Evolutionary conservation across 2,113 vertebrate species (phyloP).

Genomic region (Heterochromis multidens): DNA sequence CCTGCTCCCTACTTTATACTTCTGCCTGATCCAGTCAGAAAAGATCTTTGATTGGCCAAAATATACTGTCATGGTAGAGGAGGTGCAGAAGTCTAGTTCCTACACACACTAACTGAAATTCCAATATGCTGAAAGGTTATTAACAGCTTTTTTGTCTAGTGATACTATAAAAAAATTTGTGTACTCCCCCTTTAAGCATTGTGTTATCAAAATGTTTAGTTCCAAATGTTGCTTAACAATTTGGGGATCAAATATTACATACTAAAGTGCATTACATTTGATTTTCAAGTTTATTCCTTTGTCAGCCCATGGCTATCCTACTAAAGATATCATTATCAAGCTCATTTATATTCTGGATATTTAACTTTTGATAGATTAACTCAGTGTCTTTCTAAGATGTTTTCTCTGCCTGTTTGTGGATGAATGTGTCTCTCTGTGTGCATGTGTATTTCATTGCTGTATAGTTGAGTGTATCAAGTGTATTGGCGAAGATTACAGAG

Average conservation of each 20-base stretch:
- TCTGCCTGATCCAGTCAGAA: neutral
- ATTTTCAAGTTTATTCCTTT: neutral
- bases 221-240: neutral
- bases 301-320: neutral
- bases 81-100: neutral
- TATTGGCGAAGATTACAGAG: constrained; percentile 94
- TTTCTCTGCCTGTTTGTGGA: neutral
- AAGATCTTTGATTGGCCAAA: neutral
- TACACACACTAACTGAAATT: neutral
- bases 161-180: neutral
- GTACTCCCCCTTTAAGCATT: neutral
- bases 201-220: neutral
- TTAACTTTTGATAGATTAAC: neutral
- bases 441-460: neutral
- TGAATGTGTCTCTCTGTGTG: neutral
- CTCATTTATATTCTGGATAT: neutral
- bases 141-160: neutral
- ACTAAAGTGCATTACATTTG: neutral
- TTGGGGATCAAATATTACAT: neutral
- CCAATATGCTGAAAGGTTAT: neutral
- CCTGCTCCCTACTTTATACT: neutral
- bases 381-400: neutral
- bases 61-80: neutral
- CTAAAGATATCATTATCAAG: neutral
- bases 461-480: constrained; percentile 94